These are phyloP conservation scores for Drosophila mojavensis DNA, from an alignment of 1,140 invertebrate genomes.

Conservation along the genomic window DNA sequence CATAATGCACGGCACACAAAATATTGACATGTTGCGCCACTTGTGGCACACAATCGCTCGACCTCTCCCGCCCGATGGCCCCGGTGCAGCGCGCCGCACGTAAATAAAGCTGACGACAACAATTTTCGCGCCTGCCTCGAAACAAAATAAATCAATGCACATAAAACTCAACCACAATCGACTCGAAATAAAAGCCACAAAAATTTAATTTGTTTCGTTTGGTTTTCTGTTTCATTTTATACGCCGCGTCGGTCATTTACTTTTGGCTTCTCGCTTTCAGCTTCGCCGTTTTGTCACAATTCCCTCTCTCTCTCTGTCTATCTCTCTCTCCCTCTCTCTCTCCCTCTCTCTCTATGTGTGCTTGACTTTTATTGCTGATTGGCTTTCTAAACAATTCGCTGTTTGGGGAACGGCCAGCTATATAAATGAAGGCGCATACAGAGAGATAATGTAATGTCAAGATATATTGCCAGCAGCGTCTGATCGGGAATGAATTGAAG, in stretches of 20 bases:
- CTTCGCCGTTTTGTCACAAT: constrained; percentile 56
- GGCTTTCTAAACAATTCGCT: constrained; percentile 67
- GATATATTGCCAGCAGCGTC: too few species aligned
- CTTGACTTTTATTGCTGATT: constrained; percentile 58
- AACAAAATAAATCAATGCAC: constrained; percentile 8
- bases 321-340: neutral
- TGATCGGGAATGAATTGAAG: too few species aligned
- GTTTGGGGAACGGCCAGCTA: constrained; percentile 5
- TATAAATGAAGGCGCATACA: constrained; percentile 19
- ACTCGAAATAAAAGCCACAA: constrained; percentile 11
- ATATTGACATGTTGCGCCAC: constrained; percentile 46
- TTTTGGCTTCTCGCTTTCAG: constrained; percentile 41
- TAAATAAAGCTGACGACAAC: constrained; percentile 13
- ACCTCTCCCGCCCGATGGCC: constrained; percentile 11
- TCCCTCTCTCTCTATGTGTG: constrained; percentile 18
- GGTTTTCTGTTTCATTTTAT: constrained; percentile 17
- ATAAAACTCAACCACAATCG: constrained; percentile 26
- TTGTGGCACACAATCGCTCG: constrained; percentile 11
- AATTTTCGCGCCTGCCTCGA: constrained; percentile 24
- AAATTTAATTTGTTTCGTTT: constrained; percentile 23
- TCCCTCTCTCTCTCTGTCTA: constrained; percentile 9
- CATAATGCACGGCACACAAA: constrained; percentile 41
- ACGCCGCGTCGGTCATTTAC: constrained; percentile 65
- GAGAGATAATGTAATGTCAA: neutral
- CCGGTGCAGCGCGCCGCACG: constrained; percentile 7